phyloP scores from a whole-genome alignment of 2,888 invertebrate species.

The Mystacides longicornis region DNA sequence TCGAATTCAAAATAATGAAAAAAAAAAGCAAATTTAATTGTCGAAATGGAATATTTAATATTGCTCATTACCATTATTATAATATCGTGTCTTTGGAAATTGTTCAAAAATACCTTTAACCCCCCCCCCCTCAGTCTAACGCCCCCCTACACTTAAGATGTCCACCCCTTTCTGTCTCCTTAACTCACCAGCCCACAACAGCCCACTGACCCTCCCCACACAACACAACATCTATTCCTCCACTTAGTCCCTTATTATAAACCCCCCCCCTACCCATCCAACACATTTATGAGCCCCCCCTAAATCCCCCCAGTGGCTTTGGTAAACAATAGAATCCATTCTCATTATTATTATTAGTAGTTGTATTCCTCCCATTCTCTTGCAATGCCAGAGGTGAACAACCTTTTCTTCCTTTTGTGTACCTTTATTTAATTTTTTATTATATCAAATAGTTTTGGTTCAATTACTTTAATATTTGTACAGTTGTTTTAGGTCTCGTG shows the following conservation, averaged over 20 bases:
- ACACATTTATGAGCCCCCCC: conserved; percentile 5
- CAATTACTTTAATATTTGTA: neutral
- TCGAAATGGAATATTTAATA: conserved; percentile 19
- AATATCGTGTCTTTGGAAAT: conserved; percentile 19
- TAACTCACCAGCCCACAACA: neutral
- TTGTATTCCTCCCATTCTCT: conserved; percentile 19
- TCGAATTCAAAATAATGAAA: too few species aligned
- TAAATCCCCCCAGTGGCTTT: conserved; percentile 20
- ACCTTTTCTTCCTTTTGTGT: neutral
- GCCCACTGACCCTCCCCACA: conserved; percentile 2
- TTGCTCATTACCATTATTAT: conserved; percentile 20
- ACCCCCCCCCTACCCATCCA: conserved; percentile 4
- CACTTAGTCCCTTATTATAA: conserved; percentile 7
- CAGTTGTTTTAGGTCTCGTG: too few species aligned
- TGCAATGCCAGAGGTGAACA: conserved; percentile 9
- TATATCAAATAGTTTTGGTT: neutral
- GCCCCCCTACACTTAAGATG: conserved; percentile 11
- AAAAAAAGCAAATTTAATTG: conserved; percentile 20
- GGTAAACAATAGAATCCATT: conserved; percentile 28
- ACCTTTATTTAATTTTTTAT: neutral
- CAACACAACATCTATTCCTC: neutral
- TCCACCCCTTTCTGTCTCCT: conserved; percentile 4
- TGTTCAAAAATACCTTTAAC: conserved; percentile 18
- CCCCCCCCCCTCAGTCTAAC: conserved; percentile 5
- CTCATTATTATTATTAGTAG: conserved; percentile 25